phyloP scores from a whole-genome alignment of 1,140 invertebrate species.

The Sycobia sp. region DNA sequence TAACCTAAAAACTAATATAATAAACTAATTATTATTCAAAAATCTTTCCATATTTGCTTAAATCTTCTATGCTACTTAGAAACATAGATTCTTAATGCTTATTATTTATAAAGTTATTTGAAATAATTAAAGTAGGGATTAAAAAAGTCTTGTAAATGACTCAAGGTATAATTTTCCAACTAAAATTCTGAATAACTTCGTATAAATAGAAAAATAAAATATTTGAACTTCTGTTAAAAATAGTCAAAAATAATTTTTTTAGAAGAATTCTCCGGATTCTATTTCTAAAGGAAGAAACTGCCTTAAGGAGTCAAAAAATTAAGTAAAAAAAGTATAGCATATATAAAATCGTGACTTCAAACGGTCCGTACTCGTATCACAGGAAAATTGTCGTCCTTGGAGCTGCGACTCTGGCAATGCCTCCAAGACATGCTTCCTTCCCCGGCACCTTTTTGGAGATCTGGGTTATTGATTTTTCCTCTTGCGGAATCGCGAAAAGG shows the following conservation, averaged over 20 bases:
- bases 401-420: conserved; percentile 24
- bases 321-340: conserved; percentile 15
- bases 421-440: conserved; percentile 34
- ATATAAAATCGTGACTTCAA: not conserved
- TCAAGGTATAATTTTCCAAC: too few species aligned
- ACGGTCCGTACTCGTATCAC: conserved; percentile 22
- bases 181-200: not conserved
- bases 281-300: not conserved
- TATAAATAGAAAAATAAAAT: not conserved
- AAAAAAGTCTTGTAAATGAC: too few species aligned
- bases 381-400: conserved; percentile 28
- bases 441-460: conserved; percentile 19
- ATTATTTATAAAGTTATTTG: too few species aligned
- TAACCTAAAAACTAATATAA: conserved; percentile 26
- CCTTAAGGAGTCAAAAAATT: not conserved
- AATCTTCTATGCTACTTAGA: too few species aligned
- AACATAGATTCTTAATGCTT: too few species aligned
- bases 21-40: too few species aligned
- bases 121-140: too few species aligned
- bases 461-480: conserved; percentile 58
- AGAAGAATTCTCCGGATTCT: not conserved
- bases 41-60: too few species aligned
- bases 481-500: conserved; percentile 42
- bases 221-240: not conserved
- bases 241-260: not conserved